Evolutionary conservation across 2,888 invertebrate species (phyloP), one percentile per base, ranked within the genome.

Genomic region (Drosophila eohydei): DNA sequence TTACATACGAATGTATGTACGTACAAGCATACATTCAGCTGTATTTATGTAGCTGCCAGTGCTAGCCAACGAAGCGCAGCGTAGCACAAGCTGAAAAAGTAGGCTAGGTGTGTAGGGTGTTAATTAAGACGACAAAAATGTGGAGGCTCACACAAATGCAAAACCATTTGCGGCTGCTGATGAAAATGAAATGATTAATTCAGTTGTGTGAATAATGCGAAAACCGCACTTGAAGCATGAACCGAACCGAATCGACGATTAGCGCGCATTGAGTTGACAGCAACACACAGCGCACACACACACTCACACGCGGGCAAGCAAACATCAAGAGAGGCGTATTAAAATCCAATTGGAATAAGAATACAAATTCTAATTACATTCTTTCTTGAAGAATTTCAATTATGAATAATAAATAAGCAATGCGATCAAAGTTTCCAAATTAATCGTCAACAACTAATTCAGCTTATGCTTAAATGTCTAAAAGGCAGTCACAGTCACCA

Each of bases 151-250:
- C 63, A 62, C 62, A 61, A 58, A 74, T 64, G 63, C 65, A 74
- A 74, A 65, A 50, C 64, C 57, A 56, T 52, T 74, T 62, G 52
- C 26, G 36, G 61, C 58, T 64, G 41, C 46, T 58, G 58, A 60
- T 74, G 62, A 75, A 78, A 78, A 48, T 64, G 50, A 58, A 78
- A 83, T 83, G 81, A 81, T 85, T 83, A 73, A 85, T 83, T 83
- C 62, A 73, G 54, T 72, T 74, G 64, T 54, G 65, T 78, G 65
- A 79, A 78, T 79, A 78, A 72, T 64, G 48, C 64, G 43, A 78
- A 78, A 78, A 68, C 76, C 76, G 75, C 81, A 81, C 67, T 81
- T 70, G 38, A 80, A 71, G 59, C 73, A 69, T 69, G 48, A 70
- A 64, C 64, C 41, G 43, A 65, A 36, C 26, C 57, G 46, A 60